Evolutionary conservation across 1,140 invertebrate genomes (phyloP).

Genomic region (Bombus pyrosoma): DNA sequence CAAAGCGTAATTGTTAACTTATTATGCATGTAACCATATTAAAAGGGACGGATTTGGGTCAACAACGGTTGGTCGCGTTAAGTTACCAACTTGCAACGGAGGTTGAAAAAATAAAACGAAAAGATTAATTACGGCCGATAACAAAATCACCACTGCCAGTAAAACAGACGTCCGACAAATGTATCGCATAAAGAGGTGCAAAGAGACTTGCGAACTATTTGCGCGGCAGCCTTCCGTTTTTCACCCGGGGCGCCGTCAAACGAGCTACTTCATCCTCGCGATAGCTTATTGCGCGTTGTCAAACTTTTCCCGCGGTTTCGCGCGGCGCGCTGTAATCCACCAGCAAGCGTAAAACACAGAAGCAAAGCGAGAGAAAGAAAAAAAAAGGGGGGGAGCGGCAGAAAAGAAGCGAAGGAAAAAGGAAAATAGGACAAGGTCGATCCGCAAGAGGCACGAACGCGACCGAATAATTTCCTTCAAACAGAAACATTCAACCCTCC

Average conservation of each 20-base stretch:
- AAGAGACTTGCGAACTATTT: neutral
- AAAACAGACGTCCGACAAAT: neutral
- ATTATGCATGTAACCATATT: neutral
- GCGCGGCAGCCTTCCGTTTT: neutral
- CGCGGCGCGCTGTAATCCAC: neutral
- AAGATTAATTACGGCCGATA: neutral
- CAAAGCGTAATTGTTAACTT: neutral
- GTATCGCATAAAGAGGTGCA: constrained; percentile 1
- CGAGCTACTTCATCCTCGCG: neutral
- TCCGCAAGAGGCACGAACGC: neutral
- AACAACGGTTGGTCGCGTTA: neutral
- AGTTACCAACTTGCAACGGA: neutral
- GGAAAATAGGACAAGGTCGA: constrained; percentile 35
- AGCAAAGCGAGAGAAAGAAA: neutral
- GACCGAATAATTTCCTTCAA: constrained; percentile 35
- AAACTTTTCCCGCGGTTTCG: constrained; percentile 1
- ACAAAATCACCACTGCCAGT: neutral
- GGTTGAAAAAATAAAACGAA: neutral
- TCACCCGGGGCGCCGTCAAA: neutral
- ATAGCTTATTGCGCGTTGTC: constrained; percentile 32
- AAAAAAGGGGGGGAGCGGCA: too few relatives aligned
- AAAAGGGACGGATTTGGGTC: too few relatives aligned
- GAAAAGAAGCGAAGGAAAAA: neutral
- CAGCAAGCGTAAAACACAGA: neutral
- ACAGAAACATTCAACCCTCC: constrained; percentile 8